Base-by-base conservation (phyloP, 2,113 vertebrate genomes). In the Microcebus ravelobensis region DNA sequence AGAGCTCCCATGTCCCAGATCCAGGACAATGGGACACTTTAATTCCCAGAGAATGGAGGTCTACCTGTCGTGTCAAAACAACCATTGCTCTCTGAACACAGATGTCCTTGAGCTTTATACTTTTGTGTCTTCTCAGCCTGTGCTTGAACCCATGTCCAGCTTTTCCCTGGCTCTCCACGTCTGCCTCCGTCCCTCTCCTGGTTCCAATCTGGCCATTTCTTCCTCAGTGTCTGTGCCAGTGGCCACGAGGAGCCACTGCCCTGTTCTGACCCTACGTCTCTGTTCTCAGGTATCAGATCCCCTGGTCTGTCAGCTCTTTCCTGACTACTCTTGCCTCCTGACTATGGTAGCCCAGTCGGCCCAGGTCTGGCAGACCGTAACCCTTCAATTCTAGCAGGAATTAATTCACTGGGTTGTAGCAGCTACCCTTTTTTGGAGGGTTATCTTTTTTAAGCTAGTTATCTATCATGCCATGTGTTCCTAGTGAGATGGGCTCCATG, bases 161-260 rank as follows among this genome's bases (percentile, higher is more conserved):
- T 15, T 90, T 55, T 45, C 4, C 70, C 87, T 12, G 13, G 45
- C n/a, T 81, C 27, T 52, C 39, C 34, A 3, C 29, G 20, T 42
- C 18, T 59, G 36, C 27, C 50, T 61, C 13, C 3, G 0, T 6
- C n/a, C 14, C n/a, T 25, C 45, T 79, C 50, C 31, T 1, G 0
- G 17, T 20, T 73, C 31, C 21, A n/a, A 14, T 45, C 25, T 27
- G 25, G 21, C 3, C 29, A 14, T 34, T 12, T 39, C 48, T 52
- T 45, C 36, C 29, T 50, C 59, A 36, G 12, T 10, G 9, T 67
- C 63, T 27, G 29, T 8, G 18, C 23, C 48, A 74, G 68, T 12
- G 34, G 29, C 63, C 12, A 7, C 15, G 8, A 82, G 34, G 52
- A 96, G 48, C 20, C 31, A 67, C n/a, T 61, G 21, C n/a, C n/a